A percentile compares a stretch with the other conserved stretches of the same genome.
These are phyloP conservation scores for Tachystola acroxantha DNA, from an alignment of 2,888 invertebrate species.

Conservation along the genomic window DNA sequence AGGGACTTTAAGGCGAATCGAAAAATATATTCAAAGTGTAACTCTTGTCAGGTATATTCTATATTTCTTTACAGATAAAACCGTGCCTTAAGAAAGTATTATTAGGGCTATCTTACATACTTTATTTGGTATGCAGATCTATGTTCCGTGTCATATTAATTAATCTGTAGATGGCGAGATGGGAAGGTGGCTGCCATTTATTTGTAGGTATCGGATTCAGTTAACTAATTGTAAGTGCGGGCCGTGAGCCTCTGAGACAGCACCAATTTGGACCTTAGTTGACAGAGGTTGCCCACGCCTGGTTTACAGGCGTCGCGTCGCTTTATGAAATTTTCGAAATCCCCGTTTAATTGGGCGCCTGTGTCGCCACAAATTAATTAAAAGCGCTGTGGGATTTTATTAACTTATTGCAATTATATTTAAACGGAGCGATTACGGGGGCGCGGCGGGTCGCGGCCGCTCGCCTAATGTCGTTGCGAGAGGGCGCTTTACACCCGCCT, in stretches of 20 bases:
- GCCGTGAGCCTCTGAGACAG: neutral
- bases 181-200: too few species aligned
- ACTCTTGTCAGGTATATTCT: too few species aligned
- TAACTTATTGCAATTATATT: constrained; percentile 73
- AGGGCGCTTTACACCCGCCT: constrained; percentile 36
- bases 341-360: constrained; percentile 59
- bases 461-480: constrained; percentile 43
- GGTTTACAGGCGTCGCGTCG: constrained; percentile 19
- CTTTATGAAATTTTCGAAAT: constrained; percentile 57
- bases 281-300: neutral
- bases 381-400: constrained; percentile 62
- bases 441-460: constrained; percentile 27
- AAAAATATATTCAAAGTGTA: too few species aligned
- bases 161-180: too few species aligned
- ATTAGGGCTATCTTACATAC: too few species aligned
- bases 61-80: too few species aligned
- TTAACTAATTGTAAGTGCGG: neutral
- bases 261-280: neutral
- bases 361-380: constrained; percentile 68
- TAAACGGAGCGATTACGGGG: constrained; percentile 57
- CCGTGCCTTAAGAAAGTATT: too few species aligned
- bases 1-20: too few species aligned
- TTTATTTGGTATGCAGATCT: too few species aligned
- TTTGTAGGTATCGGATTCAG: too few species aligned
- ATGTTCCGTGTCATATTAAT: too few species aligned